These are phyloP conservation scores for Lanistes nyassanus DNA, from an alignment of 1,140 invertebrate species.

Conservation along the genomic window DNA sequence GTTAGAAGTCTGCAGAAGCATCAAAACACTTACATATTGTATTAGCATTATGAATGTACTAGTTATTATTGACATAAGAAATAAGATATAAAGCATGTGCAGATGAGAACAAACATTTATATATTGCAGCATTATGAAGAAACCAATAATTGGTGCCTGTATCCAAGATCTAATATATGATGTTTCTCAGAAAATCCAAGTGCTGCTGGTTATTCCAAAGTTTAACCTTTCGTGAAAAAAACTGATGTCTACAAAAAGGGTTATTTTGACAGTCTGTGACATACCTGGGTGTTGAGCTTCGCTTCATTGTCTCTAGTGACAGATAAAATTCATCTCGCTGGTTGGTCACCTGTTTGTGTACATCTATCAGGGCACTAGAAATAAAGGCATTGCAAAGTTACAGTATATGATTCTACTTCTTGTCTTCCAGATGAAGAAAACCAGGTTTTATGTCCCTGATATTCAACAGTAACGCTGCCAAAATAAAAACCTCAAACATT, in stretches of 20 bases:
- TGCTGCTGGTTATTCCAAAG: too few species aligned
- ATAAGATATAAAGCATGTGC: neutral
- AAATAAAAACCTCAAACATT: neutral
- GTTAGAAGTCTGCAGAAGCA: neutral
- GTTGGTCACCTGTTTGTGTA: slow-evolving; percentile 60
- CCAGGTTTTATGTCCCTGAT: neutral
- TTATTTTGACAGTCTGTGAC: neutral
- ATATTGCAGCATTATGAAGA: too few species aligned
- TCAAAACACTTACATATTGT: neutral
- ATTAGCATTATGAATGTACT: neutral
- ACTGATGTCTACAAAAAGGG: neutral
- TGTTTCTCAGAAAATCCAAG: too few species aligned
- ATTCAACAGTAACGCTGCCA: neutral
- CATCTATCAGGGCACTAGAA: slow-evolving; percentile 58
- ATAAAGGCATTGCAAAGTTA: neutral
- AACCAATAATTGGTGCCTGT: too few species aligned
- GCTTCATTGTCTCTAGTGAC: slow-evolving; percentile 60
- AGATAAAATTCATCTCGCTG: slow-evolving; percentile 65
- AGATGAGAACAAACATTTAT: too few species aligned
- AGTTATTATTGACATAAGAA: neutral
- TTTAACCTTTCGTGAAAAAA: too few species aligned
- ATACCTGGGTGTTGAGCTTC: slow-evolving; percentile 63
- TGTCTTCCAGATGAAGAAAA: neutral
- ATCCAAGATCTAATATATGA: too few species aligned
- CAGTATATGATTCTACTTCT: neutral